Base-by-base conservation (phyloP, 2,797 vertebrate species). In the Sebastes aleutianus region DNA sequence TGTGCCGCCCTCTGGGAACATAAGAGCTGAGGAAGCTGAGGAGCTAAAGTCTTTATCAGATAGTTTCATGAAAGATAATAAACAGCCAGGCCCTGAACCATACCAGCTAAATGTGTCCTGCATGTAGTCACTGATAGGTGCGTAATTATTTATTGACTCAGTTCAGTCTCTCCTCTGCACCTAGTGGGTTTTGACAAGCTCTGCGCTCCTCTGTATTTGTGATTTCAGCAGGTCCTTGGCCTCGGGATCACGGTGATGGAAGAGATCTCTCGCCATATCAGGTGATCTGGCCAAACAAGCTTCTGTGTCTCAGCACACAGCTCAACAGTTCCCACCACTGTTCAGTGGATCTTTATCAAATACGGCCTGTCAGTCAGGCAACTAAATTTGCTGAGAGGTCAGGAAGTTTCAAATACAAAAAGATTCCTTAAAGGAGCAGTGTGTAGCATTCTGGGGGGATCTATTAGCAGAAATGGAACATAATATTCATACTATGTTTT, bases 241-340 rank as follows among this genome's bases (percentile, higher is more conserved):
- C 93, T 93, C 73, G 20, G 91, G 79, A 89, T 85, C 91, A 94
- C 1, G 39, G 72, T n/a, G 84, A 93, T 94, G 94, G 95, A 95
- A 93, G 95, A 95, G 72, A 85, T 86, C 78, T 96, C 94, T 78
- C 53, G 14, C 94, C 92, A 91, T 96, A 96, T 96, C 95, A 95
- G 96, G 93, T 94, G 94, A 97, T 96, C 96, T 93, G 95, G 93
- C 95, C 95, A 96, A 96, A 96, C 95, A 96, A 96, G 96, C 95
- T 96, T 95, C 94, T 95, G 94, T 95, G 95, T 96, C 95, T 80
- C 56, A 89, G 94, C 92, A 93, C 93, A 94, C 91, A 89, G 92
- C 83, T 92, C 81, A 90, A 85, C 88, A 85, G 92, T 95, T 94
- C 92, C 5, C 79, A 75, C 92, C 87, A 90, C 84, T 34, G 94